phyloP scores from a whole-genome alignment of 2,888 invertebrate genomes.

The Pemphredon lugubris region DNA sequence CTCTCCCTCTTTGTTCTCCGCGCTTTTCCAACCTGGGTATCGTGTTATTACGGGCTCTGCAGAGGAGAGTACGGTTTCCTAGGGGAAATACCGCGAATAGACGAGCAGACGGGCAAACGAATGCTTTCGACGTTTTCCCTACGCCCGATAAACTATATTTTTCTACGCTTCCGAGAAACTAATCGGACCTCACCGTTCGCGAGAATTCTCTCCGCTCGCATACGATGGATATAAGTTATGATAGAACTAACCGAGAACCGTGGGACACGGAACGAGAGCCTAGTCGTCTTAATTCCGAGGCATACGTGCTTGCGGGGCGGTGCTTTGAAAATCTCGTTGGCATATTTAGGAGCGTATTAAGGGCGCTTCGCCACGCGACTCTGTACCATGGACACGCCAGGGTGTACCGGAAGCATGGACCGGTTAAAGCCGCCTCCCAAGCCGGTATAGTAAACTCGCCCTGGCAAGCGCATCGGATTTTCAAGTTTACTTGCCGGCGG shows the following conservation, averaged over 20 bases:
- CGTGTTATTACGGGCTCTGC: constrained; percentile 1
- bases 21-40: not conserved
- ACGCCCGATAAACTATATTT: too few relatives aligned
- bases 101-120: too few relatives aligned
- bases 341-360: constrained; percentile 46
- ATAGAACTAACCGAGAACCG: too few relatives aligned
- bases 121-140: too few relatives aligned
- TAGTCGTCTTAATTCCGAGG: not conserved
- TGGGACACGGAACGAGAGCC: not conserved
- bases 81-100: not conserved
- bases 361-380: constrained; percentile 3
- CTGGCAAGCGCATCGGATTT: constrained; percentile 57
- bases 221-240: too few relatives aligned
- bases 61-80: not conserved
- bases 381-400: not conserved
- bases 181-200: too few relatives aligned
- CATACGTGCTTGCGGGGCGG: not conserved
- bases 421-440: constrained; percentile 45
- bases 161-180: too few relatives aligned
- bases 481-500: constrained; percentile 67
- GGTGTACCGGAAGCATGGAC: constrained; percentile 30
- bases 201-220: too few relatives aligned
- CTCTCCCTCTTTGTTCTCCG: not conserved
- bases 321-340: constrained; percentile 15
- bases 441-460: not conserved